These are phyloP conservation scores for Cephalopachus bancanus DNA, from an alignment of 2,797 vertebrate species.

Conservation along the genomic window DNA sequence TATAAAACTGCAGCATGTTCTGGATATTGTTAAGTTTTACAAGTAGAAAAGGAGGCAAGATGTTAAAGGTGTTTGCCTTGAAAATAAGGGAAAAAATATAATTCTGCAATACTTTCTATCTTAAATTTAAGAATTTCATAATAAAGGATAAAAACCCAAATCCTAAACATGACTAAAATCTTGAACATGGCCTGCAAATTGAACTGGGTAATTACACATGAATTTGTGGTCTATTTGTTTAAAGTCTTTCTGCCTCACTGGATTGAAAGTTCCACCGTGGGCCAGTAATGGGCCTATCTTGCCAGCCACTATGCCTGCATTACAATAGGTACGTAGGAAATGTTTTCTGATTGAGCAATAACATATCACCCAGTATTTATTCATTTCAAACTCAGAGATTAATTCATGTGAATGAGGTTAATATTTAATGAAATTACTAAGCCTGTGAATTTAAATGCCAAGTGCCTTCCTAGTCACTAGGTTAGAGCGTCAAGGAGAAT, in stretches of 20 bases:
- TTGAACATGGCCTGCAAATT: background rate
- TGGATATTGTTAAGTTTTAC: slow-evolving; percentile 56
- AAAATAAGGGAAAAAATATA: slow-evolving; percentile 28
- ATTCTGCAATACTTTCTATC: background rate
- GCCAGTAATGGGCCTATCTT: background rate
- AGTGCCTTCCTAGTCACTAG: background rate
- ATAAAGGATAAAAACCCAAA: background rate
- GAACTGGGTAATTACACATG: background rate
- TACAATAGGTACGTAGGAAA: background rate
- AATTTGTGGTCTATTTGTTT: background rate
- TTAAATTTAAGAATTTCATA: background rate
- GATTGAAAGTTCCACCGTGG: background rate
- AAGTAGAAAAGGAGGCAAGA: slow-evolving; percentile 20
- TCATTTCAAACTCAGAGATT: background rate
- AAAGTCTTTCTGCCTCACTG: background rate
- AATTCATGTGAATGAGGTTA: background rate
- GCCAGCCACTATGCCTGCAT: background rate
- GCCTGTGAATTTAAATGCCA: background rate
- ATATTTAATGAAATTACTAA: background rate
- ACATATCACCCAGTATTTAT: background rate
- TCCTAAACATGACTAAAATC: background rate
- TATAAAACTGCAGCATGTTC: background rate
- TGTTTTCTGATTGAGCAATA: background rate
- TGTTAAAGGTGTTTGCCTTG: background rate
- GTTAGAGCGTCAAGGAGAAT: background rate